Base-by-base conservation (phyloP, 1,140 invertebrate species). In the Drosophila varians region DNA sequence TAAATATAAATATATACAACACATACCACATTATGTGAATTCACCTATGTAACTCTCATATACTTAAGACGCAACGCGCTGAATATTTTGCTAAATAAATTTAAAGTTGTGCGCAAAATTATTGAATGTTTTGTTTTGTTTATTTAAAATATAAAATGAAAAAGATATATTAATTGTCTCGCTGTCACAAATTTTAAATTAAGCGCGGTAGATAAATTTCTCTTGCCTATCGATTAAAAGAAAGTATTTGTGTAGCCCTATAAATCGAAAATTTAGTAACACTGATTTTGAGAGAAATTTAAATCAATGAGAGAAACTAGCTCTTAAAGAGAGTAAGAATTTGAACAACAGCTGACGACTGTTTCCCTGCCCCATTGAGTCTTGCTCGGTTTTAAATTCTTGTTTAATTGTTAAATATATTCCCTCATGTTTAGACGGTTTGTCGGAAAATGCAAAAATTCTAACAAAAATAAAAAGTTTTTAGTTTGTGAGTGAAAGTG, bases 21-120 rank as follows among this genome's bases (percentile, higher is more conserved):
- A 57, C 36, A 65, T 66, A 36, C 25, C 45, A 14, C 46, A 49
- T 25, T 48, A 38, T 65, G 45, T 65, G 58, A 21, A 66, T 52
- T 36, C 55, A 76, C 53, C 58, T 57, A 74, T 77, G 54, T 74
- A 83, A 62, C 71, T 48, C 45, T 51, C 57, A 61, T 61, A 69
- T 61, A 69, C 64, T 53, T 66, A 52, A 26, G 42, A 21, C 48
- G 38, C 34, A 66, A 58, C 56, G 36, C 77, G 45, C 58, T 65
- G 47, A 72, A 77, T 62, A 66, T 73, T 82, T 77, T 69, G 62
- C 68, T 77, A 57, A 82, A 83, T 83, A 83, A 83, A 83, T 74
- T 83, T 74, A 40, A 77, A 82, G 74, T 74, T 66, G 68, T 74
- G 78, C 62, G 78, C 56, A 55, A 40, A 70, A 18, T 3, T 4